Conservation (phyloP, 1,140 invertebrate species). For the Pteromalus puparum region DNA sequence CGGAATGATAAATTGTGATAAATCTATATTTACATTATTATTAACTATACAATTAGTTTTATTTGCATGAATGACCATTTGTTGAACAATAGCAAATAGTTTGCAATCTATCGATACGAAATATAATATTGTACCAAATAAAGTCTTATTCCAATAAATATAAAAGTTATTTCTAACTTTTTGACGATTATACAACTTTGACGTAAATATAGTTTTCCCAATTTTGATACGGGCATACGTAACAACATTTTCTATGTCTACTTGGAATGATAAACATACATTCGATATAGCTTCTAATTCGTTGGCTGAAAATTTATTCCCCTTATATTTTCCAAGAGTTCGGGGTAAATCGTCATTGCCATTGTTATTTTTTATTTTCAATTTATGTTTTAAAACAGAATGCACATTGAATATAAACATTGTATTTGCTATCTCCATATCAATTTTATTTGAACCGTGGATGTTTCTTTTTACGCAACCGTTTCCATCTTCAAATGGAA, state of each 20-base stretch:
- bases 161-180: slow-evolving; percentile 25
- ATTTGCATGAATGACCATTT: neutral
- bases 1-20: no score
- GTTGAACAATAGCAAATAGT: slow-evolving; percentile 5
- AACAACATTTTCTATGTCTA: neutral
- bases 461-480: slow-evolving; percentile 14
- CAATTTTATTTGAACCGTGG: slow-evolving; percentile 47
- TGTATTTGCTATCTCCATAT: slow-evolving; percentile 44
- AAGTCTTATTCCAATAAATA: neutral
- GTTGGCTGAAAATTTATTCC: neutral
- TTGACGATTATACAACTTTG: slow-evolving; percentile 34
- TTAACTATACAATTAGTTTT: neutral
- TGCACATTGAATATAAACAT: slow-evolving; percentile 32
- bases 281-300: neutral
- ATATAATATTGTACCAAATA: neutral
- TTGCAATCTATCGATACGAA: neutral
- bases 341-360: neutral
- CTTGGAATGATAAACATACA: neutral
- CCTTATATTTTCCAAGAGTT: neutral
- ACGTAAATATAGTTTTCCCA: slow-evolving; percentile 37
- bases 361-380: neutral
- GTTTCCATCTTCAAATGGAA: slow-evolving; percentile 40
- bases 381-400: slow-evolving; percentile 31
- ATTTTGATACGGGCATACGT: slow-evolving; percentile 18
- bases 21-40: no score